These are phyloP conservation scores for Balanococcus diminutus DNA, from an alignment of 2,888 invertebrate genomes.

Conservation along the genomic window DNA sequence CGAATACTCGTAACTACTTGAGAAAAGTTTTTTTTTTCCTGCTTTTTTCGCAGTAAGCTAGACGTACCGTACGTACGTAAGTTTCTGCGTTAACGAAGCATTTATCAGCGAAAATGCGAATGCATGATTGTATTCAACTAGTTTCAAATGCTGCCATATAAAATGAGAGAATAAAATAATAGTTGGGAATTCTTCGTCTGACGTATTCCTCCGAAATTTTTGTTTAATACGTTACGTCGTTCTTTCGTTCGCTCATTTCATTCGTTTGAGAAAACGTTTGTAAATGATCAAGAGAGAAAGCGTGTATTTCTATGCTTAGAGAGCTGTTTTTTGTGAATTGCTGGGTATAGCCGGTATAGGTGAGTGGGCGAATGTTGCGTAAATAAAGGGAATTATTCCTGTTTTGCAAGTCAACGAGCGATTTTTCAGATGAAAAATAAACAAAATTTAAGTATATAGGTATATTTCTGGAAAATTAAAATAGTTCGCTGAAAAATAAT, in stretches of 20 bases:
- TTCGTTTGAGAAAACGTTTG: not conserved
- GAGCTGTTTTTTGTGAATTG: no score
- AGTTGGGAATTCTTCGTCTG: not conserved
- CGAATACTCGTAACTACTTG: not conserved
- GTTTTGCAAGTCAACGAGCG: no score
- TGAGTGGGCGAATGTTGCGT: no score
- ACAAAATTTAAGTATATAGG: no score
- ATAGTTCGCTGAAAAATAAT: no score
- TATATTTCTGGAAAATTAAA: no score
- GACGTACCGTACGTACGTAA: no score
- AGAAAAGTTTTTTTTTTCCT: not conserved
- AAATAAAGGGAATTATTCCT: no score
- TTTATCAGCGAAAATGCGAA: not conserved
- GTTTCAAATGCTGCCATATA: not conserved
- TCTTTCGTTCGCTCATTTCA: not conserved
- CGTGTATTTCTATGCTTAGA: no score
- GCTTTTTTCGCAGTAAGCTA: no score
- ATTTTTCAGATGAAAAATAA: no score
- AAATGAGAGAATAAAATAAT: not conserved
- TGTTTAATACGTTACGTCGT: not conserved
- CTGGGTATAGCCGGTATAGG: no score
- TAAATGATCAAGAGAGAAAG: not conserved
- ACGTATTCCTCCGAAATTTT: not conserved
- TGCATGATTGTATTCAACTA: not conserved
- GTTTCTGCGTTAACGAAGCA: not conserved